Evolutionary conservation across 2,888 invertebrate species (phyloP).

Genomic region (Seira ritae): DNA sequence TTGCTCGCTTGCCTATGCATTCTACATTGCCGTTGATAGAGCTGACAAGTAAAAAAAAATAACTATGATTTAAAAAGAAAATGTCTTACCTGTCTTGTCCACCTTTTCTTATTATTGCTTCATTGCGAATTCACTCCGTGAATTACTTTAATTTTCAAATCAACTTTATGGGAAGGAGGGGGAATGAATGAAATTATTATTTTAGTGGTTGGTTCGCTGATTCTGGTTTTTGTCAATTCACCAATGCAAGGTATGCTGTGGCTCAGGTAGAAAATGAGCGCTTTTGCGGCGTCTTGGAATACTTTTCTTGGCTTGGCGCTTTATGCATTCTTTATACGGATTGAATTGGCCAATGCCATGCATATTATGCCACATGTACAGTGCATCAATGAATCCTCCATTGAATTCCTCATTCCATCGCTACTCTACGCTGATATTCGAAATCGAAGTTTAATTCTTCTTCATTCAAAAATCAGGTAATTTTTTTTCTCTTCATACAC

Average conservation of each 20-base stretch:
- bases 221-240: conserved; percentile 16
- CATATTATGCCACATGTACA: too few relatives aligned
- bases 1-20: too few relatives aligned
- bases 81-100: not conserved
- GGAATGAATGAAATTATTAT: conserved; percentile 11
- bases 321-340: too few relatives aligned
- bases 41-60: not conserved
- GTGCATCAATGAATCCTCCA: too few relatives aligned
- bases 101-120: not conserved
- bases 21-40: too few relatives aligned
- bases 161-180: not conserved
- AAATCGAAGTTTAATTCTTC: too few relatives aligned
- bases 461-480: not conserved
- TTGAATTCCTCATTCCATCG: too few relatives aligned
- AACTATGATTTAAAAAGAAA: not conserved
- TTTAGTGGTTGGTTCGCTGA: not conserved
- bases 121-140: not conserved
- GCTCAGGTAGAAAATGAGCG: conserved; percentile 17
- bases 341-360: too few relatives aligned
- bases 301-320: conserved; percentile 38
- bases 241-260: not conserved
- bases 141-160: not conserved
- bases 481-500: not conserved
- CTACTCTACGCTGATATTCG: too few relatives aligned
- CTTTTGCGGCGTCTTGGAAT: conserved; percentile 63